These are phyloP conservation scores for Sphaeridia pumilis DNA, from an alignment of 2,888 invertebrate species.

Conservation along the genomic window DNA sequence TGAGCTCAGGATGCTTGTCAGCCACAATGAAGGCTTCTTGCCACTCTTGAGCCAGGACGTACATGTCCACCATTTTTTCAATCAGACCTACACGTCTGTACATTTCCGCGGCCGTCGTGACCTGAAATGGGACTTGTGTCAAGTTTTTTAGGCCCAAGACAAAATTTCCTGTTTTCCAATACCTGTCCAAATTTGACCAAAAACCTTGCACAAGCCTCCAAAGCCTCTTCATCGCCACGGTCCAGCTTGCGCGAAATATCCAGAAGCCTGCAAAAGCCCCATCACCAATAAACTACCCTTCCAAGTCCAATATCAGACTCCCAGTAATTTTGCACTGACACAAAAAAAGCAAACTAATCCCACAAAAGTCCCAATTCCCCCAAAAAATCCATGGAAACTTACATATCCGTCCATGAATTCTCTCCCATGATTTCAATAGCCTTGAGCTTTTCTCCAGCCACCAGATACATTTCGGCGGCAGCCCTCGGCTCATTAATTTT, in stretches of 20 bases:
- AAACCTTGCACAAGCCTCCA: conserved; percentile 64
- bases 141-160: too few relatives aligned
- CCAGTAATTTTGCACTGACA: too few relatives aligned
- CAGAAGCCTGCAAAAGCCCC: conserved; percentile 67
- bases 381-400: too few relatives aligned
- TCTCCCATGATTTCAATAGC: conserved; percentile 90
- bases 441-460: conserved; percentile 78
- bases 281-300: too few relatives aligned
- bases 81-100: conserved; percentile 47
- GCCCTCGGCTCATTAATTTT: conserved; percentile 88
- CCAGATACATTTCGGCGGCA: conserved; percentile 89
- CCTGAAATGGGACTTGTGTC: conserved; percentile 15
- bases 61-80: conserved; percentile 32
- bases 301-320: too few relatives aligned
- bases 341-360: too few relatives aligned
- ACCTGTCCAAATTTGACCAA: conserved; percentile 56
- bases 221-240: conserved; percentile 67
- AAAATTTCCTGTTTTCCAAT: too few relatives aligned
- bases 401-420: conserved; percentile 81
- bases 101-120: conserved; percentile 68
- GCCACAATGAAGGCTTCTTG: conserved; percentile 83
- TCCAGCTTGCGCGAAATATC: conserved; percentile 76
- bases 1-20: conserved; percentile 70
- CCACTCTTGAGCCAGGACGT: conserved; percentile 67
- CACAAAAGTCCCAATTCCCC: too few relatives aligned